A percentile compares a stretch with the other conserved stretches of the same genome.
Evolutionary conservation across 2,888 invertebrate species (phyloP).

Genomic region (Drosophila paracracens): DNA sequence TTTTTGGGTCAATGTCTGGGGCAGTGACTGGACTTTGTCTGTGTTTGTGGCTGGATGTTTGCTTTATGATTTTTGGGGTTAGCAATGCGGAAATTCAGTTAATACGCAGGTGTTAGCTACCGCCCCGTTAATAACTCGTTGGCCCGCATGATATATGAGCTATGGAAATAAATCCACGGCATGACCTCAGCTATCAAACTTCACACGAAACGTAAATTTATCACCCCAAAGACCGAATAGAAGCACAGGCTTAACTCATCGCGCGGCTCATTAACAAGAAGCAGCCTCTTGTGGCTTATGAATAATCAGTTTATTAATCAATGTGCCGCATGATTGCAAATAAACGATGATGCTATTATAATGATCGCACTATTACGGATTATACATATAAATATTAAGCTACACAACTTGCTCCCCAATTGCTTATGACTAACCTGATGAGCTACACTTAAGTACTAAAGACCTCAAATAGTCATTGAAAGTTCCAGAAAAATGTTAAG

Average conservation of each 20-base stretch:
- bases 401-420: slow-evolving; percentile 29
- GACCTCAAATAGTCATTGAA: background rate
- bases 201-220: slow-evolving; percentile 72
- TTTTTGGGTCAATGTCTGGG: slow-evolving; percentile 63
- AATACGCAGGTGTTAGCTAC: slow-evolving; percentile 77
- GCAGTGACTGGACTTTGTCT: slow-evolving; percentile 46
- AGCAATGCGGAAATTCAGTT: slow-evolving; percentile 74
- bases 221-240: slow-evolving; percentile 42
- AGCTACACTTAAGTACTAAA: slow-evolving; percentile 16
- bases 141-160: slow-evolving; percentile 71
- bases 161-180: slow-evolving; percentile 76
- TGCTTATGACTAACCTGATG: slow-evolving; percentile 18
- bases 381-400: slow-evolving; percentile 29
- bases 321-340: slow-evolving; percentile 73
- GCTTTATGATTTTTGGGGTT: slow-evolving; percentile 19
- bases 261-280: slow-evolving; percentile 77
- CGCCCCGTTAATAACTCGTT: slow-evolving; percentile 70
- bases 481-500: background rate
- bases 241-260: slow-evolving; percentile 58
- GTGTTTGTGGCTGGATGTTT: slow-evolving; percentile 14
- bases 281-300: slow-evolving; percentile 74
- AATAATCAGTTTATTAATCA: slow-evolving; percentile 79
- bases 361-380: slow-evolving; percentile 74
- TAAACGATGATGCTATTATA: slow-evolving; percentile 77
- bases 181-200: slow-evolving; percentile 78